Conservation (phyloP, 2,113 vertebrate genomes). For the Protomyctophum bolini region DNA sequence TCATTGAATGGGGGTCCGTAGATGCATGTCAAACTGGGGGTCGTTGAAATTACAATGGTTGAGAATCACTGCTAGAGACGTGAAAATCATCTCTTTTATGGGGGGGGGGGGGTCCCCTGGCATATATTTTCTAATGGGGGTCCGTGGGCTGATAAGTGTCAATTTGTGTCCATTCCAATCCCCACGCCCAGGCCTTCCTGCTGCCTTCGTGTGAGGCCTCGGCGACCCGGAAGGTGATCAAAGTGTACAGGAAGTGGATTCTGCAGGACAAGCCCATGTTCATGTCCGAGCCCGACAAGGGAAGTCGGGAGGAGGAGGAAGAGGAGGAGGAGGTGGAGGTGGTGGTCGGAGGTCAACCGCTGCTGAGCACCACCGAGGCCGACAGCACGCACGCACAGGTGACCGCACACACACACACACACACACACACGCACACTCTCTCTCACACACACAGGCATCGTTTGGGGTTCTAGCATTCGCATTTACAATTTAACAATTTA, state of each 20-base stretch:
- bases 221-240: slow-evolving; percentile 91
- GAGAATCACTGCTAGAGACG: too few relatives aligned
- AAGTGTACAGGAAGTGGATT: slow-evolving; percentile 97
- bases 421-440: slow-evolving; percentile 5
- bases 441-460: not conserved
- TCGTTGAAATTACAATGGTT: too few relatives aligned
- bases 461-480: not conserved
- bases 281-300: slow-evolving; percentile 92
- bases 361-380: slow-evolving; percentile 69
- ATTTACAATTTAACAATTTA: not conserved
- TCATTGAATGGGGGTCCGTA: too few relatives aligned
- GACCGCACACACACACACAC: not conserved
- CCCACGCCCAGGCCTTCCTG: slow-evolving; percentile 87
- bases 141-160: too few relatives aligned
- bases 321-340: slow-evolving; percentile 25
- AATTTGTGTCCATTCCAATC: too few relatives aligned
- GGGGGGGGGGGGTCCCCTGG: too few relatives aligned
- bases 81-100: too few relatives aligned
- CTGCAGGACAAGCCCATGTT: slow-evolving; percentile 91
- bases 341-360: slow-evolving; percentile 43
- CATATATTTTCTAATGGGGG: too few relatives aligned
- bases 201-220: slow-evolving; percentile 92
- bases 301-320: slow-evolving; percentile 76
- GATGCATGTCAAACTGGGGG: too few relatives aligned
- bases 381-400: slow-evolving; percentile 80